A percentile compares a stretch with the other conserved stretches of the same genome.
phyloP scores from a whole-genome alignment of 1,140 invertebrate genomes.

The Achroia grisella region DNA sequence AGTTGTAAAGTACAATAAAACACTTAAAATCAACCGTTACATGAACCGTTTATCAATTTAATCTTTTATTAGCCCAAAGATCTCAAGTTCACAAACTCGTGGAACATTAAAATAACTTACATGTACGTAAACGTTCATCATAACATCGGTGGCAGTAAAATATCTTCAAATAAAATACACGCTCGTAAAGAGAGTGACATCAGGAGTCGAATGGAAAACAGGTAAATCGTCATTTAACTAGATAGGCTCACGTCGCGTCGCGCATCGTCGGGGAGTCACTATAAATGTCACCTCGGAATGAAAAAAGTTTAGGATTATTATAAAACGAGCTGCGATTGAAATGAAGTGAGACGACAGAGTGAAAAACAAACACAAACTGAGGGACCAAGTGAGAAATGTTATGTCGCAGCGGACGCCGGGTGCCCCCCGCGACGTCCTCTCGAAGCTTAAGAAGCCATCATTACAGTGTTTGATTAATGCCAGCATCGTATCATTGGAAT shows the following conservation, averaged over 20 bases:
- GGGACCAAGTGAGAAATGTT: conserved; percentile 62
- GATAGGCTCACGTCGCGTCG: conserved; percentile 27
- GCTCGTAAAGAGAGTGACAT: conserved; percentile 62
- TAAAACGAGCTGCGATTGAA: conserved; percentile 47
- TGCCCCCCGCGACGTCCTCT: conserved; percentile 37
- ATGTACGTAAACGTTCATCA: conserved; percentile 49
- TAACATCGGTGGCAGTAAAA: conserved; percentile 60
- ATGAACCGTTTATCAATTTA: conserved; percentile 22
- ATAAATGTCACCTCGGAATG: conserved; percentile 66
- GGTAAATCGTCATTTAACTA: conserved; percentile 59
- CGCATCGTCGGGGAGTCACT: conserved; percentile 49
- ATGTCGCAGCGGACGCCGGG: conserved; percentile 37
- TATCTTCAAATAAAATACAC: conserved; percentile 57
- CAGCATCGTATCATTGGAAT: conserved; percentile 41
- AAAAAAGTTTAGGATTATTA: conserved; percentile 48
- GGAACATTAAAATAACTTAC: conserved; percentile 43
- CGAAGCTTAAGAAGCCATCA: conserved; percentile 33
- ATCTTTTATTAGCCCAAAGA: conserved; percentile 23
- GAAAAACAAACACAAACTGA: conserved; percentile 51
- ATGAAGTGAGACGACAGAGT: conserved; percentile 44
- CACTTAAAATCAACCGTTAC: background rate
- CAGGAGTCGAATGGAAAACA: conserved; percentile 50
- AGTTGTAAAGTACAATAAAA: too few relatives aligned
- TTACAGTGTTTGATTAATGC: conserved; percentile 62
- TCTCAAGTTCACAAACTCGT: conserved; percentile 34